phyloP scores from a whole-genome alignment of 2,797 vertebrate species.

The Schizopygopsis pylzovi region DNA sequence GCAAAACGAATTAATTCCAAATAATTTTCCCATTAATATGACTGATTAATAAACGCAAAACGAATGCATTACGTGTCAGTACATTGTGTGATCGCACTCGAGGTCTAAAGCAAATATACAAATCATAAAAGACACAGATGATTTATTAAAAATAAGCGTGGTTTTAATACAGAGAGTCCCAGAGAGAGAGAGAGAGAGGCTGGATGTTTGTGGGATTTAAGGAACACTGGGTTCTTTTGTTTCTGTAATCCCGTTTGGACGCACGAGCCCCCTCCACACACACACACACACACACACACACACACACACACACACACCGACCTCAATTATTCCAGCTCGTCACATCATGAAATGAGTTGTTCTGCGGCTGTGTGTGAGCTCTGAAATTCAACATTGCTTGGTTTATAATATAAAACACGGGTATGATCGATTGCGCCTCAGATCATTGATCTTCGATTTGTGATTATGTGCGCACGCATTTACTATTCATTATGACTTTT shows the following conservation, averaged over 20 bases:
- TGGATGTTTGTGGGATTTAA: slow-evolving; percentile 78
- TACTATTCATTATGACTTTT: background rate
- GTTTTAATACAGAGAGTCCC: slow-evolving; percentile 16
- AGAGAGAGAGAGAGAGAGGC: slow-evolving; percentile 55
- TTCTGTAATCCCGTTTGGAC: slow-evolving; percentile 74
- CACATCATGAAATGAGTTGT: slow-evolving; percentile 56
- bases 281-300: background rate
- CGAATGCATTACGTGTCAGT: background rate
- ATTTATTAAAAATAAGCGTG: slow-evolving; percentile 53
- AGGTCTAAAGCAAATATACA: slow-evolving; percentile 40
- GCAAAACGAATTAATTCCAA: background rate
- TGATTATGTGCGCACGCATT: background rate
- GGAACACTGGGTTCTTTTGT: slow-evolving; percentile 79
- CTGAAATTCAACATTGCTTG: background rate
- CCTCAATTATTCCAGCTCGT: slow-evolving; percentile 67
- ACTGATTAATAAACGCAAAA: background rate
- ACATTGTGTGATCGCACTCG: background rate
- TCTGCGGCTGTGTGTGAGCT: background rate
- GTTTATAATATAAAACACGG: background rate
- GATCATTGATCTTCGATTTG: background rate
- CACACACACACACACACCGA: slow-evolving; percentile 22
- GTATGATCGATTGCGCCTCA: background rate
- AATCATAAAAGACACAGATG: slow-evolving; percentile 37
- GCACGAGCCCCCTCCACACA: slow-evolving; percentile 52
- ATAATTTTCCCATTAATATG: background rate